Percentiles rank a stretch among this genome's conserved stretches.
Conservation (phyloP, 2,797 vertebrate species). For the Microctenopoma lineatum region DNA sequence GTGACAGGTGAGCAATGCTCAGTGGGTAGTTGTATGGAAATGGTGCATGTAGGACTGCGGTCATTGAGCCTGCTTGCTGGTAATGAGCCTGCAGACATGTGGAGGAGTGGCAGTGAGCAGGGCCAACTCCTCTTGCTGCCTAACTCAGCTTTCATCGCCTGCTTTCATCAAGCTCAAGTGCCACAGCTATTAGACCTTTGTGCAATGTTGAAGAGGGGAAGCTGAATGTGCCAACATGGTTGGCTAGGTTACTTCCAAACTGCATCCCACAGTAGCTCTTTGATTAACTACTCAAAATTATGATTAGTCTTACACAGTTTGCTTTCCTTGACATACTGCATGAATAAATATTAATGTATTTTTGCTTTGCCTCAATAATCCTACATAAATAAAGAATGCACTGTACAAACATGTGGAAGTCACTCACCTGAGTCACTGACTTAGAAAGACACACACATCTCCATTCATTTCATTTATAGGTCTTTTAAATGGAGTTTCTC, state of each 20-base stretch:
- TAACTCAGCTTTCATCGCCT: constrained; percentile 69
- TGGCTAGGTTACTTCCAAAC: constrained; percentile 67
- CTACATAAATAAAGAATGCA: background rate
- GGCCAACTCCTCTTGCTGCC: constrained; percentile 64
- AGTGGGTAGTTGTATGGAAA: constrained; percentile 61
- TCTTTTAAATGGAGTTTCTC: constrained; percentile 3
- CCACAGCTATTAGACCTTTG: constrained; percentile 72
- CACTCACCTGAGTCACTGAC: background rate
- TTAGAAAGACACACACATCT: constrained; percentile 1
- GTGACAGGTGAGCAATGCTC: constrained; percentile 65
- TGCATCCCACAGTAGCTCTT: constrained; percentile 57
- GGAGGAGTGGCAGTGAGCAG: constrained; percentile 66
- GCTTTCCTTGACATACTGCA: constrained; percentile 44
- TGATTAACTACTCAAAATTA: constrained; percentile 61
- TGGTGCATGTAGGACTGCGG: constrained; percentile 43
- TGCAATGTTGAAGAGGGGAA: constrained; percentile 58
- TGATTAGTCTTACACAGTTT: constrained; percentile 53
- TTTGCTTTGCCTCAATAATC: constrained; percentile 18
- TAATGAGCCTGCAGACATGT: constrained; percentile 68
- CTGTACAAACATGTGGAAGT: constrained; percentile 1
- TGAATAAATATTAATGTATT: constrained; percentile 25
- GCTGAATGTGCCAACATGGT: constrained; percentile 60
- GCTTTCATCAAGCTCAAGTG: constrained; percentile 76
- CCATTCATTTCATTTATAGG: background rate
- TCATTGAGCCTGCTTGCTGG: constrained; percentile 46